Percentiles rank a stretch among this genome's conserved stretches.
These are phyloP conservation scores for Hippocampus barbouri DNA, from an alignment of 2,113 vertebrate genomes.

Conservation along the genomic window DNA sequence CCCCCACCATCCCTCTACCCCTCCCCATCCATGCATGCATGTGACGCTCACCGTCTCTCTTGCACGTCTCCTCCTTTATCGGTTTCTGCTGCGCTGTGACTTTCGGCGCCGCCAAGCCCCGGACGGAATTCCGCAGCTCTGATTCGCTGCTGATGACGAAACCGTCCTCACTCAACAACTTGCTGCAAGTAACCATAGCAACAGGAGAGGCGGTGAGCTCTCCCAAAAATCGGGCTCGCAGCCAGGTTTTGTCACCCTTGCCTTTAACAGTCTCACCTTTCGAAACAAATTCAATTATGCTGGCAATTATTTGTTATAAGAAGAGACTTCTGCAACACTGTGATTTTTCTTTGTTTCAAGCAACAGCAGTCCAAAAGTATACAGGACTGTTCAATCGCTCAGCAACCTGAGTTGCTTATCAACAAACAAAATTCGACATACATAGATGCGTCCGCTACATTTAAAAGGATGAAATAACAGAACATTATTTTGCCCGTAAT, in stretches of 20 bases:
- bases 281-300: constrained; percentile 20
- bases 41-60: constrained; percentile 81
- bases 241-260: constrained; percentile 73
- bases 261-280: constrained; percentile 45
- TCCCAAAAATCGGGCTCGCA: constrained; percentile 54
- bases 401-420: background rate
- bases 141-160: constrained; percentile 96
- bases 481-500: constrained; percentile 12
- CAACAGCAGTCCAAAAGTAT: background rate
- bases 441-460: background rate
- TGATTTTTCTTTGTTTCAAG: background rate
- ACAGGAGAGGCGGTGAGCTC: constrained; percentile 84
- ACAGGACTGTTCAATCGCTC: background rate
- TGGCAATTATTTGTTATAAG: background rate
- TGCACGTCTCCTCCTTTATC: constrained; percentile 84
- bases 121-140: constrained; percentile 82
- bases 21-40: background rate
- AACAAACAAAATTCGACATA: background rate
- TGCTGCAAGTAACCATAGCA: constrained; percentile 97
- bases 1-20: constrained; percentile 8
- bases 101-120: constrained; percentile 80
- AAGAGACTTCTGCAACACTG: background rate
- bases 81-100: constrained; percentile 85
- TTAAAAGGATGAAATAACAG: background rate
- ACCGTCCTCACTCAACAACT: constrained; percentile 89